Evolutionary conservation across 2,888 invertebrate species (phyloP).

Genomic region (Drosophila limbata): DNA sequence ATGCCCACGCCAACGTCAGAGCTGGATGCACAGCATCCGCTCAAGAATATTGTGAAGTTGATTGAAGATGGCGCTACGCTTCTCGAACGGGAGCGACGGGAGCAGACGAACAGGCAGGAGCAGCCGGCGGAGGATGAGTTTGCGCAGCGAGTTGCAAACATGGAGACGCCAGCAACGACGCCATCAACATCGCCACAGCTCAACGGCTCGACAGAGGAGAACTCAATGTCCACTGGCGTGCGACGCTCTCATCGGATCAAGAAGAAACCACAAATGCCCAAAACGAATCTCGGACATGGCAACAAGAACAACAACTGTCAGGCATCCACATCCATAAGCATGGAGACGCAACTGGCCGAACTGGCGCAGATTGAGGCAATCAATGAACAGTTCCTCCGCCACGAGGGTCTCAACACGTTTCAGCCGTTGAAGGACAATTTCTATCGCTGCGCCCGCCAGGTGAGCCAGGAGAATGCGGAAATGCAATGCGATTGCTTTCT

Average conservation of each 20-base stretch:
- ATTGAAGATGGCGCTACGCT: constrained; percentile 50
- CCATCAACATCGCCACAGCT: constrained; percentile 55
- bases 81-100: constrained; percentile 67
- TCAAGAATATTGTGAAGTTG: constrained; percentile 80
- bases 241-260: constrained; percentile 91
- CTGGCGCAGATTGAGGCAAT: constrained; percentile 81
- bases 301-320: background rate
- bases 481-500: constrained; percentile 98
- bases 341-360: constrained; percentile 79
- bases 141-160: constrained; percentile 43
- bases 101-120: constrained; percentile 15
- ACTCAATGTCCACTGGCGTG: constrained; percentile 83
- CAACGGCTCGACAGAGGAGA: background rate
- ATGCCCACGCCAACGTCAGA: constrained; percentile 40
- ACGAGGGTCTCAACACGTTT: constrained; percentile 89
- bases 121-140: constrained; percentile 34
- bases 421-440: constrained; percentile 93
- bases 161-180: constrained; percentile 75
- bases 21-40: constrained; percentile 72
- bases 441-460: constrained; percentile 93
- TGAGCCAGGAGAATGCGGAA: constrained; percentile 95
- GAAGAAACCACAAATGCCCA: constrained; percentile 87
- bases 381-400: constrained; percentile 82
- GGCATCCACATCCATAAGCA: constrained; percentile 39
- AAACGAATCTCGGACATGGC: constrained; percentile 86